phyloP scores from a whole-genome alignment of 1,140 invertebrate species.

The Drosophila burlai region DNA sequence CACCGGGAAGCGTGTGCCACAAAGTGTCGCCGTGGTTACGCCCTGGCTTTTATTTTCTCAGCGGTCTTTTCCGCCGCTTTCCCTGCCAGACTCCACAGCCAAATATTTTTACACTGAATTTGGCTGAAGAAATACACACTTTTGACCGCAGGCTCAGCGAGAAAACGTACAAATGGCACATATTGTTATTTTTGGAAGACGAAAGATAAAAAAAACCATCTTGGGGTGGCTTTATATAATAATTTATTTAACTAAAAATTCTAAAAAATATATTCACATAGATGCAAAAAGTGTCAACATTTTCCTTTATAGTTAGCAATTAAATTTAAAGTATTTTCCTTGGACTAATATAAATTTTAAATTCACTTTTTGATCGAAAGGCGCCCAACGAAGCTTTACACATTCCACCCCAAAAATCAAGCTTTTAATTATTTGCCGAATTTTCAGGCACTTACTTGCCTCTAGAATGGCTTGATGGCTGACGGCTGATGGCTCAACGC shows the following conservation, averaged over 20 bases:
- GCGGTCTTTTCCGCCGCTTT: not conserved
- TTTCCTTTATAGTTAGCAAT: not conserved
- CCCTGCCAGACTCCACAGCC: not conserved
- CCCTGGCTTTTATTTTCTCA: conserved; percentile 25
- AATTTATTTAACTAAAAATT: not conserved
- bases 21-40: conserved; percentile 42
- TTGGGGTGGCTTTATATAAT: not conserved
- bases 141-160: conserved; percentile 47
- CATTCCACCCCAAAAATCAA: not conserved
- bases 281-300: not conserved
- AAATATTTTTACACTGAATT: conserved; percentile 66
- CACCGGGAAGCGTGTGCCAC: conserved; percentile 22
- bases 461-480: not conserved
- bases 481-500: conserved; percentile 3
- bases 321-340: not conserved
- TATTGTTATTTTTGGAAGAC: conserved; percentile 41
- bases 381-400: no score
- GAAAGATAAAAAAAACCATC: conserved; percentile 40
- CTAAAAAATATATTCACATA: not conserved
- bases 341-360: no score
- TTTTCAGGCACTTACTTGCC: not conserved
- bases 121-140: conserved; percentile 24
- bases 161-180: conserved; percentile 24
- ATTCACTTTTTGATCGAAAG: no score
- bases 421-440: conserved; percentile 1